These are phyloP conservation scores for Ceyx erithaca DNA, from an alignment of 2,797 vertebrate species.

Conservation along the genomic window DNA sequence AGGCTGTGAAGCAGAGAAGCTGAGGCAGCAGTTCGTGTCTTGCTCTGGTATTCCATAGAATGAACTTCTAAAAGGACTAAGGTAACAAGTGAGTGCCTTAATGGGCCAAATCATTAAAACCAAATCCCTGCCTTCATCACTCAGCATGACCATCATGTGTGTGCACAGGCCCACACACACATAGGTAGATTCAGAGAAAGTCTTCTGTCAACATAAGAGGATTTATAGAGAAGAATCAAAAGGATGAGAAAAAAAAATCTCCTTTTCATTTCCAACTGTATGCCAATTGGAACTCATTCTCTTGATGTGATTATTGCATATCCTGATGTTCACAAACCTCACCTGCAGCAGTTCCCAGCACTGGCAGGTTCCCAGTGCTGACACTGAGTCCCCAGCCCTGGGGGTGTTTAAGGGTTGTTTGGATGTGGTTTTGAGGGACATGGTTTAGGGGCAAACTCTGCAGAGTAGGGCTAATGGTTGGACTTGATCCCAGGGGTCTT, in stretches of 20 bases:
- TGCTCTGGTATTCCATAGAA: not conserved
- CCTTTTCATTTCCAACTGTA: not conserved
- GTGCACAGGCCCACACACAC: not conserved
- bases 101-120: not conserved
- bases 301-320: not conserved
- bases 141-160: not conserved
- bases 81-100: not conserved
- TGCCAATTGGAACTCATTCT: not conserved
- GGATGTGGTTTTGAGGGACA: too few relatives aligned
- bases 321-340: conserved; percentile 14
- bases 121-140: not conserved
- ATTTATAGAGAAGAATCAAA: not conserved
- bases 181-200: not conserved
- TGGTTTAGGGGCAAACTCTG: too few relatives aligned
- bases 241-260: not conserved
- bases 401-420: too few relatives aligned
- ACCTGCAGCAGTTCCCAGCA: not conserved
- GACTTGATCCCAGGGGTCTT: too few relatives aligned
- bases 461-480: too few relatives aligned
- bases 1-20: not conserved
- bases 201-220: not conserved
- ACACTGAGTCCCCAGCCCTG: too few relatives aligned
- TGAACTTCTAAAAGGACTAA: not conserved
- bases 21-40: not conserved
- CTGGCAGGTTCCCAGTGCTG: too few relatives aligned